These are phyloP conservation scores for Fregetta grallaria DNA, from an alignment of 2,113 vertebrate species.

Conservation along the genomic window DNA sequence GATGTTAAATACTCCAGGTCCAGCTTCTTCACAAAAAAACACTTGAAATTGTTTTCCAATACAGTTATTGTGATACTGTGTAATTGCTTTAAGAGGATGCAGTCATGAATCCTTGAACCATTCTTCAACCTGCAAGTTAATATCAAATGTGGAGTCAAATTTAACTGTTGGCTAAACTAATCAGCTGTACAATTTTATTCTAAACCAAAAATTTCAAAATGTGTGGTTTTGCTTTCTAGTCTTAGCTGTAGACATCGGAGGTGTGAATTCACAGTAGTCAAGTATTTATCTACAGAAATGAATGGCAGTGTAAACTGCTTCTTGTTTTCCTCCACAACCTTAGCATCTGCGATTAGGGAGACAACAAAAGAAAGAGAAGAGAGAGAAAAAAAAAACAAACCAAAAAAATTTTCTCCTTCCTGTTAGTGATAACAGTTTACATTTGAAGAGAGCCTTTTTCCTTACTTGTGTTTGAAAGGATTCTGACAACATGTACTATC, in stretches of 20 bases:
- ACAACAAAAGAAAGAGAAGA: not conserved
- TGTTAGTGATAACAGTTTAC: not conserved
- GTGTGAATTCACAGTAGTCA: not conserved
- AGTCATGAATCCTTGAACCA: not conserved
- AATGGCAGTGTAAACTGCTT: not conserved
- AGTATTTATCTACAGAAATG: not conserved
- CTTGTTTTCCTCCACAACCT: not conserved
- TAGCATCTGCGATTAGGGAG: not conserved
- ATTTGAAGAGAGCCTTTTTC: not conserved
- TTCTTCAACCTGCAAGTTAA: not conserved
- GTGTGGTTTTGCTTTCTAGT: not conserved
- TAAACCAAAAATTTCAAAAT: not conserved
- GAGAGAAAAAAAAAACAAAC: not conserved
- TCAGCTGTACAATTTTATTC: not conserved
- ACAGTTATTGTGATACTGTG: not conserved
- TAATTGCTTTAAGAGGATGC: not conserved
- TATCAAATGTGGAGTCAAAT: not conserved
- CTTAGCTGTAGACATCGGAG: not conserved
- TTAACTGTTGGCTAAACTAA: not conserved
- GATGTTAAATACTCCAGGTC: not conserved
- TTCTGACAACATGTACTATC: not conserved
- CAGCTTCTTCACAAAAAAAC: not conserved
- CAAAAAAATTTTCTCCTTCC: not conserved
- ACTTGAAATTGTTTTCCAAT: not conserved
- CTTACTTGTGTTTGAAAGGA: not conserved